Conservation (phyloP, 37 sponge, comb jelly and placozoan genomes). For the Halisarca cf. caerulea region DNA sequence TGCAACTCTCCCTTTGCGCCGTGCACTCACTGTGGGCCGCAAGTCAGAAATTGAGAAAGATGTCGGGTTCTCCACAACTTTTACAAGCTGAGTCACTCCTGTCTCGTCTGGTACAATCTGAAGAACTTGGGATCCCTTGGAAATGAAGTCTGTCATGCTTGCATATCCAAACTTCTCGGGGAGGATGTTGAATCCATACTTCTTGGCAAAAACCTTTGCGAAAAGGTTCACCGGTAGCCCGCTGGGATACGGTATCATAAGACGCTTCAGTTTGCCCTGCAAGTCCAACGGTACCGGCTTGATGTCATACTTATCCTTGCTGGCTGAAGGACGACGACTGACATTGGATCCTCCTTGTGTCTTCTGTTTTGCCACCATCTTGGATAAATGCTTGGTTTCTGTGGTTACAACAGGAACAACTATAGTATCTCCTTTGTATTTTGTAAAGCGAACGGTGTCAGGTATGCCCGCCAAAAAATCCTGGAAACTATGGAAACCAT, state of each 20-base stretch:
- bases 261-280: constrained; percentile 6
- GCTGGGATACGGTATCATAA: constrained; percentile 13
- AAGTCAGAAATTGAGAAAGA: not conserved
- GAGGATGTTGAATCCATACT: constrained; percentile 13
- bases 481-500: constrained; percentile 1
- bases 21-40: not conserved
- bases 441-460: not conserved
- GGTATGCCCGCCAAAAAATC: constrained; percentile 1
- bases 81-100: not conserved
- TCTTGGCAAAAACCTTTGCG: constrained; percentile 14
- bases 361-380: constrained; percentile 22
- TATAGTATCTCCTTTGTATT: not conserved
- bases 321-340: too few relatives aligned
- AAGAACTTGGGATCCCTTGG: not conserved
- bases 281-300: constrained; percentile 8
- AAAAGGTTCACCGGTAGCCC: constrained; percentile 45
- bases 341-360: not conserved
- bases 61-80: not conserved
- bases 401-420: constrained; percentile 6
- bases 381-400: constrained; percentile 9
- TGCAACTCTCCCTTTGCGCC: too few relatives aligned
- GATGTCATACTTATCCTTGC: too few relatives aligned
- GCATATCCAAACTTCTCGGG: constrained; percentile 21
- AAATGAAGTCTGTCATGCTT: not conserved
- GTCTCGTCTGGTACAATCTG: not conserved